phyloP scores from a whole-genome alignment of 92 coral and sea anemone species.

The Porites lobata region DNA sequence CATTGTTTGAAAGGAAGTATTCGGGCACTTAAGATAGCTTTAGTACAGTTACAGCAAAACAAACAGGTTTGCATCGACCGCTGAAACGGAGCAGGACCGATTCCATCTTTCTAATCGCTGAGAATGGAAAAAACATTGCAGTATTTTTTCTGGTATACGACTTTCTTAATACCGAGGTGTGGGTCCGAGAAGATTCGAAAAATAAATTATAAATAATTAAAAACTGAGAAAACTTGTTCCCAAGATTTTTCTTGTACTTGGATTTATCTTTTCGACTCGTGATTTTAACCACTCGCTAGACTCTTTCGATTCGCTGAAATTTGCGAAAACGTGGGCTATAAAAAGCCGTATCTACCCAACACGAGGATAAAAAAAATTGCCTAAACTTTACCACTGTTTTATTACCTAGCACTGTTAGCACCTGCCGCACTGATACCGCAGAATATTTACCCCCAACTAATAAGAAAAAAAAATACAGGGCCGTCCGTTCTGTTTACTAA shows the following conservation, averaged over 20 bases:
- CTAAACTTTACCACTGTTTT: conserved; percentile 59
- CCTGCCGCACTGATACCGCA: conserved; percentile 49
- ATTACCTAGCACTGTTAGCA: conserved; percentile 41
- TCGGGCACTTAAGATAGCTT: conserved; percentile 38
- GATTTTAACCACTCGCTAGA: background rate
- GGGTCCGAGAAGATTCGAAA: conserved; percentile 49
- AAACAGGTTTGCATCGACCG: conserved; percentile 18
- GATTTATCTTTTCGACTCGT: background rate
- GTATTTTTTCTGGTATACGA: conserved; percentile 3
- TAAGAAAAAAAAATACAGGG: conserved; percentile 25
- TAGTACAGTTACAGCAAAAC: conserved; percentile 41
- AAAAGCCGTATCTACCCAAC: conserved; percentile 32
- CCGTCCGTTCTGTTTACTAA: conserved; percentile 34
- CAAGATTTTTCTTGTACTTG: background rate
- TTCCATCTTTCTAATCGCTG: background rate
- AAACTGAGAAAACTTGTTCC: conserved; percentile 34
- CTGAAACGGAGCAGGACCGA: background rate
- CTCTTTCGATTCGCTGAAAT: conserved; percentile 9
- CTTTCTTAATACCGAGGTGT: conserved; percentile 37
- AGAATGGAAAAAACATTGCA: background rate
- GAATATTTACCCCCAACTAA: conserved; percentile 32
- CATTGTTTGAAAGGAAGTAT: conserved; percentile 56
- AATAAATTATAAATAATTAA: conserved; percentile 59
- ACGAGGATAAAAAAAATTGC: conserved; percentile 51
- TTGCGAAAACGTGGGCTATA: conserved; percentile 28